Conservation (phyloP, 2,113 vertebrate genomes). For the Cynopterus brachyotis region DNA sequence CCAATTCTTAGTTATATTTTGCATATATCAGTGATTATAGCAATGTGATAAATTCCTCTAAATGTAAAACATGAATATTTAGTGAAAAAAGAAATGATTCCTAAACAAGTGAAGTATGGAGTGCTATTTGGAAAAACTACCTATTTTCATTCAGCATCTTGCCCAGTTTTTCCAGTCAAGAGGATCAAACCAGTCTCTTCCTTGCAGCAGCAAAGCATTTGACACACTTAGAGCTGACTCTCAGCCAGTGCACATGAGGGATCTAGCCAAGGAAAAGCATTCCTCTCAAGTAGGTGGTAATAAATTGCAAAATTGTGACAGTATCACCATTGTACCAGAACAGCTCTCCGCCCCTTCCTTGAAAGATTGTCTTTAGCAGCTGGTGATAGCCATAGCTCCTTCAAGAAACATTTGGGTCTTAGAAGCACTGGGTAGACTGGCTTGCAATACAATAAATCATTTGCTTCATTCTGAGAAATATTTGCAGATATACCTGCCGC, state of each 20-base stretch:
- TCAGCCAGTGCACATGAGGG: background rate
- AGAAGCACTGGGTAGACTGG: background rate
- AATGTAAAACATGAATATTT: constrained; percentile 53
- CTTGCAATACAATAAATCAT: background rate
- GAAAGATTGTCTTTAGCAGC: background rate
- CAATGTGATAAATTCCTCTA: constrained; percentile 38
- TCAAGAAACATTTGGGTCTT: background rate
- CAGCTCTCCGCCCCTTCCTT: background rate
- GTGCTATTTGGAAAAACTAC: background rate
- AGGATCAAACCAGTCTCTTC: background rate
- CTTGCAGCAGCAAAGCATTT: background rate
- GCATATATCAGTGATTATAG: constrained; percentile 51
- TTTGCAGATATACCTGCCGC: background rate
- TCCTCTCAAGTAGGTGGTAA: background rate
- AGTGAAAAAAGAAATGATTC: constrained; percentile 49
- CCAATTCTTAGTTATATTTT: constrained; percentile 70
- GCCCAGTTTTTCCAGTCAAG: background rate
- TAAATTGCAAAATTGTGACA: background rate
- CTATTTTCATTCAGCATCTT: background rate
- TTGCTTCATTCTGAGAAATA: background rate
- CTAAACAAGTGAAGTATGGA: background rate
- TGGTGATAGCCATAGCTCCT: background rate
- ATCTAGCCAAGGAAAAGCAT: background rate
- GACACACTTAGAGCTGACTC: background rate
- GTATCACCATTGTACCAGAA: background rate